Base-by-base conservation (phyloP, 2,113 vertebrate species). In the Phycodurus eques region DNA sequence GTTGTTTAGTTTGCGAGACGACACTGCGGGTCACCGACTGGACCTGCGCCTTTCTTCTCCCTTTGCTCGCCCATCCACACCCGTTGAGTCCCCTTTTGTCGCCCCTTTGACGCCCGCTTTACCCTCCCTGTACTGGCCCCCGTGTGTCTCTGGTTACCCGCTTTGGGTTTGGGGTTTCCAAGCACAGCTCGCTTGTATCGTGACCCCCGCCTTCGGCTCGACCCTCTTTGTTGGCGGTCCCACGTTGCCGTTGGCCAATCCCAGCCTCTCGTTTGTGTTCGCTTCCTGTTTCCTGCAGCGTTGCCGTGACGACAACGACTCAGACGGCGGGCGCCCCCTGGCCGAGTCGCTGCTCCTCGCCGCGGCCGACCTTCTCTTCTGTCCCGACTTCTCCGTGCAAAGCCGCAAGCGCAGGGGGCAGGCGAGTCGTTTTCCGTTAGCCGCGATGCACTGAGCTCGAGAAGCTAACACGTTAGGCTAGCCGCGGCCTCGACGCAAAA, bases 281-380 rank as follows among this genome's bases (percentile, higher is more conserved):
- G 22, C 5, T 8, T 44, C 13, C 3, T 13, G 65, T 49, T 0
- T 71, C 15, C 72, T 59, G 5, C 75, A 87, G 88, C 11, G 72
- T 83, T 15, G 27, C 57, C 57, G 93, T 75, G 59, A 20, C 22
- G 77, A 76, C 0, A 80, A 4, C 0, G 95, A 94, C 0, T 89
- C 88, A 0, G 94, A 95, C 0, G 95, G 93, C 0, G 95, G 93
- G 1, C 92, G 96, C 5, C 96, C 98, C 0, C 89, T 99, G 83
- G 98, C 96, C 0, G 96, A 98, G 73, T 98, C 95, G 0, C 81
- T 99, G 87, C 95, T 99, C 63, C 87, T 98, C 17, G 95, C 96
- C 82, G 81, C 98, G 0, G 93, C 97, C 0, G 96, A 99, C 83
- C 90, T 99, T 71, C 96, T 99, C 63, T 99, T 99, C 93, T 99